Evolutionary conservation across 2,888 invertebrate genomes (phyloP).

Genomic region (Pristionchus arcanus): DNA sequence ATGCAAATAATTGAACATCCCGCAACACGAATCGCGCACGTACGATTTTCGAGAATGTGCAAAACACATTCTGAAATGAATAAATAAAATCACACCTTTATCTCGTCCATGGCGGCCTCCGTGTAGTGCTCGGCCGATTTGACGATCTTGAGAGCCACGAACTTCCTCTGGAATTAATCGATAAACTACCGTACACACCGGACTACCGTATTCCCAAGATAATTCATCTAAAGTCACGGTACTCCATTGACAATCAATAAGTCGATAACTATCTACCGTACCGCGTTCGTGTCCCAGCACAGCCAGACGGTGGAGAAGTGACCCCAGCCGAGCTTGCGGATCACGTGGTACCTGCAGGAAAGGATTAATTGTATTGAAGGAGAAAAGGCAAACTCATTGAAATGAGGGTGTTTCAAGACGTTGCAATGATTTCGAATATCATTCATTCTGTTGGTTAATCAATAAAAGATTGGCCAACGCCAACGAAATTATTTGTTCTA

Average conservation of each 20-base stretch:
- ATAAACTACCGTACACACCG: background rate
- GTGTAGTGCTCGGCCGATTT: slow-evolving; percentile 99
- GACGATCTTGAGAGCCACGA: slow-evolving; percentile 98
- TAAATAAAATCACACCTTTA: slow-evolving; percentile 86
- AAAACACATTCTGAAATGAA: slow-evolving; percentile 80
- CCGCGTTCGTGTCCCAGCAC: slow-evolving; percentile 90
- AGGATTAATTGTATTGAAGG: background rate
- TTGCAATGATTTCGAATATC: no score
- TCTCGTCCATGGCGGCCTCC: slow-evolving; percentile 98
- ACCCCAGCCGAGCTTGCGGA: slow-evolving; percentile 97
- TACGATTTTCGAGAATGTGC: background rate
- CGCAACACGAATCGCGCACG: background rate
- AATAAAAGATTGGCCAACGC: no score
- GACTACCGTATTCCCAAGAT: no score
- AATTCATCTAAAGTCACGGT: no score
- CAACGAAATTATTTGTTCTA: no score
- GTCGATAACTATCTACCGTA: slow-evolving; percentile 79
- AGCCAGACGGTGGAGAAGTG: slow-evolving; percentile 99
- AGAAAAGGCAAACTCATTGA: no score
- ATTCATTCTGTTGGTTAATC: no score
- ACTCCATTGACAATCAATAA: background rate
- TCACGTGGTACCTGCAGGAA: slow-evolving; percentile 91
- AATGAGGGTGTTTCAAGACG: no score
- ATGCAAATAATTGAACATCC: no score
- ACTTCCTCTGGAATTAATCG: slow-evolving; percentile 82